Base-by-base conservation (phyloP, 2,797 vertebrate species). In the Galagoides demidoff region DNA sequence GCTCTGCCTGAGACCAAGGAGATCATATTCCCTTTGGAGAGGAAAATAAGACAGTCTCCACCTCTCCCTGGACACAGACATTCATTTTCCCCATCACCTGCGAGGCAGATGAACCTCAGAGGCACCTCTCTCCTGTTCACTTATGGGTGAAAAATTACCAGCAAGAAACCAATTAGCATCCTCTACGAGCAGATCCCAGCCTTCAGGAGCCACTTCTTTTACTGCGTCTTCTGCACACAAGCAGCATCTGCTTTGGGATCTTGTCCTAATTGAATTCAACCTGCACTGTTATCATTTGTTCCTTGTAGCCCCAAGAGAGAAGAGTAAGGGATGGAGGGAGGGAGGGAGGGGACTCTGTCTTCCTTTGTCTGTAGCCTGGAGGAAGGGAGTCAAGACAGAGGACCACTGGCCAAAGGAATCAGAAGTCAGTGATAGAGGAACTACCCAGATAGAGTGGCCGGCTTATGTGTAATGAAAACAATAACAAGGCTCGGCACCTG, bases 231-330 rank as follows among this genome's bases (percentile, higher is more conserved):
- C 96, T 95, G 81, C 78, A 96, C 85, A 97, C 95, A 94, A 97
- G 98, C 95, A 94, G 98, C 99, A 99, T 99, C 99, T 99, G 99
- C 98, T 97, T 99, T 97, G 97, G 98, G 98, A 97, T 98, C 98
- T 98, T 98, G 99, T 99, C 98, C 98, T 99, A 99, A 99, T 99
- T 99, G 98, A 98, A 98, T 98, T 98, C 98, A 99, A 98, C 99
- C 84, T 86, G 98, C 90, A 98, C 98, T 97, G 98, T 99, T 97
- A 93, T 97, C 99, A 98, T 98, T 98, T 92, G 98, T 96, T 98
- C 96, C 98, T 98, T 98, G 98, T 97, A 98, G 95, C 71, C 95
- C 95, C 88, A 0, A 94, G 98, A 98, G 98, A 98, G 98, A 98
- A 96, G 96, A 3, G 78, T 13, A 6, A 17, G 45, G 52, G 19